phyloP scores from a whole-genome alignment of 2,888 invertebrate species.

The Ormyrus rosae region DNA sequence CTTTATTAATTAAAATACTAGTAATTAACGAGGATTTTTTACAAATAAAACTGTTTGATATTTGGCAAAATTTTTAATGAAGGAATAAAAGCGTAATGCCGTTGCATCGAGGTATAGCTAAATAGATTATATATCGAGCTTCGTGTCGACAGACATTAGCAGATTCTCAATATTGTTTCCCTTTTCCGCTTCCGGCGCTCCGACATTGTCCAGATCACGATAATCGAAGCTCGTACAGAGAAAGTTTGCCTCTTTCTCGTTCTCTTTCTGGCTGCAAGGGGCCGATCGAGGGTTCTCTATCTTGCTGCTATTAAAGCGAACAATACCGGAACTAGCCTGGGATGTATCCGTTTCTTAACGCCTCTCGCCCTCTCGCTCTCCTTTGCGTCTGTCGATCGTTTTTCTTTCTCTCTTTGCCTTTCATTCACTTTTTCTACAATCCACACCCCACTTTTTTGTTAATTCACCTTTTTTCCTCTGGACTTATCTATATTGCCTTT shows the following conservation, averaged over 20 bases:
- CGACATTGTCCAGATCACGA: conserved; percentile 72
- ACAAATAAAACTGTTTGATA: too few relatives aligned
- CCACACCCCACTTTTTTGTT: conserved; percentile 21
- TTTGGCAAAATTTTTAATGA: too few relatives aligned
- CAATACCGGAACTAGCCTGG: conserved; percentile 74
- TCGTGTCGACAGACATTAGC: conserved; percentile 52
- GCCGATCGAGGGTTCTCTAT: conserved; percentile 67
- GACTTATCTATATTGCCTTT: conserved; percentile 38
- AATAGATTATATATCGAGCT: conserved; percentile 40
- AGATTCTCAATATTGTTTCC: conserved; percentile 47
- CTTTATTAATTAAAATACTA: too few relatives aligned
- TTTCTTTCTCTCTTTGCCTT: conserved; percentile 40
- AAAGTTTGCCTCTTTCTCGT: conserved; percentile 60
- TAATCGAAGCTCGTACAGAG: conserved; percentile 70
- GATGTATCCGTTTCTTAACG: conserved; percentile 74
- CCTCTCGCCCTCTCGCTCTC: conserved; percentile 60
- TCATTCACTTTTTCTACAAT: conserved; percentile 42
- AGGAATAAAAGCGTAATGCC: not conserved
- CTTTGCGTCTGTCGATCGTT: conserved; percentile 37
- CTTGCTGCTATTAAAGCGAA: conserved; percentile 73
- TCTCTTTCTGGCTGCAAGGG: conserved; percentile 37
- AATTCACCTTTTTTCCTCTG: conserved; percentile 19
- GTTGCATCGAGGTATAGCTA: conserved; percentile 15
- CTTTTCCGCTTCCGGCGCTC: conserved; percentile 41
- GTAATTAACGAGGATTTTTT: too few relatives aligned